Base-by-base conservation (phyloP, 1,140 invertebrate species). In the Danaus melanippus region DNA sequence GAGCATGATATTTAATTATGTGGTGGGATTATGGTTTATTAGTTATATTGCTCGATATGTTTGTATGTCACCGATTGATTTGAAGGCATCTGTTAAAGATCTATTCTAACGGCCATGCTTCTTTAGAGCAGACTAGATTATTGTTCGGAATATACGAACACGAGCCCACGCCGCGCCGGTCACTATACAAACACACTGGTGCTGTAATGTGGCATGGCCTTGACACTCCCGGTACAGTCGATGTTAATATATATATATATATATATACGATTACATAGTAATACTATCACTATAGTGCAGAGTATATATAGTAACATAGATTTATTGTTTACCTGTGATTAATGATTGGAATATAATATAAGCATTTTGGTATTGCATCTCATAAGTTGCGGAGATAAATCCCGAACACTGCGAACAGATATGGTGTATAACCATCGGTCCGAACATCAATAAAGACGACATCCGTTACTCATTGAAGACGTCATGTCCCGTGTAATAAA, bases 1-100 rank as follows among this genome's bases (percentile, higher is more conserved):
- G 71, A 82, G 80, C 80, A 81, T 83, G 79, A 73, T 68, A 66
- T 75, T 77, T 77, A 80, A 65, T 77, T 69, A 76, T 83, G 74
- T 86, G 77, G 73, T 82, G 79, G 82, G 79, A 78, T 58, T 70
- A 71, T 72, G 71, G 70, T 81, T 80, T 68, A 76, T 74, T 77
- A 79, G 74, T 70, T 69, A 56, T 71, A 69, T 67, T 78, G 79
- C 74, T 77, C 78, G 76, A 79, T 74, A 65, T 69, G 55, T 71
- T 72, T 69, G 62, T 70, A 70, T 77, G 71, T 74, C 60, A 79
- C 60, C 50, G 64, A 66, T 70, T 74, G 67, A 72, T 70, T 71
- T 67, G 66, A 69, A 66, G 66, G 71, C 74, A 78, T 79, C 65
- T 73, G 69, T 76, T 72, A 66, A 68, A 58, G 53, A 58, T 72